Evolutionary conservation across 2,113 vertebrate genomes (phyloP), one percentile per base, ranked within the genome.

Genomic region (Apteryx mantelli): DNA sequence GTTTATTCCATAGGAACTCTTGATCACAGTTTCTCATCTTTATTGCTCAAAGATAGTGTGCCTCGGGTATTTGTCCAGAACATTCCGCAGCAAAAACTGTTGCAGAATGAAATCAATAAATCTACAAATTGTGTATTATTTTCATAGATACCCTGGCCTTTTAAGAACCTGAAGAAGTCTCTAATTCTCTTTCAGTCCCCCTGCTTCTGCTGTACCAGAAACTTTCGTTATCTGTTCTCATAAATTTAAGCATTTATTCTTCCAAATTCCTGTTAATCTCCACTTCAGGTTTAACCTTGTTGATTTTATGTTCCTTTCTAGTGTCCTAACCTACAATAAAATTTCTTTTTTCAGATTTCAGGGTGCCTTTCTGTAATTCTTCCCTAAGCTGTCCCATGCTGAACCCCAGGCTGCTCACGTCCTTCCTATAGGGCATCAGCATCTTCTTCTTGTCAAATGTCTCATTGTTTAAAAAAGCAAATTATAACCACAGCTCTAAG

Each of bases 361-460:
- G 3, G 12, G 55, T 56, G 25, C 30, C 30, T 56, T 56, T 16
- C 55, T 56, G 24, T 56, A 25, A 56, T 56, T 69, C 46, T 14
- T 15, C 32, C 36, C 65, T 30, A 60, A 73, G 36, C 13, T 60
- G 17, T 2, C 7, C 7, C 9, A 34, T 21, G 13, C 18, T 78
- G 30, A 75, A 32, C 8, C 34, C 75, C 13, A 38, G 16, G 19
- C 11, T 68, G 6, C 20, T 87, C 63, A 8, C 22, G 52, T 4
- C 7, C 11, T 13, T 85, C 38, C 70, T 68, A 17, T 1, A 34
- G 26, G 17, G 7, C 32, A 73, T 42, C 38, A 52, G 32, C 36
- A 34, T 69, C 22, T 36, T 89, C 60, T 75, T 58, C 2, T 21
- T 71, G 9, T 44, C 4, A 6, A 68, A 76, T 0, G 0, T 9